Evolutionary conservation across 2,888 invertebrate species (phyloP), one percentile per base, ranked within the genome.

Genomic region (Aromia moschata): DNA sequence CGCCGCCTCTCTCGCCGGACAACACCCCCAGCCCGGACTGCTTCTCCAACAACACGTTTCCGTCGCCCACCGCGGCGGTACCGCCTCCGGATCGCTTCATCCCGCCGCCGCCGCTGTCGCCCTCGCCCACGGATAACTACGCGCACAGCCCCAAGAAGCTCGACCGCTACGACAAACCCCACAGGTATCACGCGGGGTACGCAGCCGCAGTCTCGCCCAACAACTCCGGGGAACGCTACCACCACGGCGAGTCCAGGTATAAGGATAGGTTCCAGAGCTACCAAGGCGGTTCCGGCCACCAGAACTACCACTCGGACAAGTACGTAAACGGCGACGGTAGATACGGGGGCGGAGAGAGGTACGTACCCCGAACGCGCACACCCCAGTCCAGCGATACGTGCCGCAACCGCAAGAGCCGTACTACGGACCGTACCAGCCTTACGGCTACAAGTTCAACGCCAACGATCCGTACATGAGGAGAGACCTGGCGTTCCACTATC

Each of bases 341-440:
- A 57, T 75, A 74, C 61, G 60, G 56, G 37, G 62, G 60, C 12
- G 70, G 76, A 46, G 83, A 83, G 54, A 83, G 88, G 69, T 88
- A 89, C 71, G 84, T 88, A 66, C 87, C 89, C 87, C 89, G 3
- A 86, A 88, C 61, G 88, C 88, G 11, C 89, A 89, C 79, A 87
- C 88, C 72, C 89, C 89, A 11, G 87, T 89, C 67, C 89, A 89
- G 81, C 85, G 89, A 70, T 89, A 89, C 77, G 87, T 89, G 68
- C 88, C 89, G 55, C 84, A 86, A 71, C 86, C 64, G 11, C 84
- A 83, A 52, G 85, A 85, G 67, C 83, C 84, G 43, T 86, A 86
- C 77, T 85, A 85, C 70, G 84, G 83, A 66, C 59, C 70, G 45
- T 74, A 75, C 58, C 75, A 74, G 53, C 60, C 70, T 9, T 79